Evolutionary conservation across 1,140 invertebrate genomes (phyloP).

Genomic region (Mamestra configurata): DNA sequence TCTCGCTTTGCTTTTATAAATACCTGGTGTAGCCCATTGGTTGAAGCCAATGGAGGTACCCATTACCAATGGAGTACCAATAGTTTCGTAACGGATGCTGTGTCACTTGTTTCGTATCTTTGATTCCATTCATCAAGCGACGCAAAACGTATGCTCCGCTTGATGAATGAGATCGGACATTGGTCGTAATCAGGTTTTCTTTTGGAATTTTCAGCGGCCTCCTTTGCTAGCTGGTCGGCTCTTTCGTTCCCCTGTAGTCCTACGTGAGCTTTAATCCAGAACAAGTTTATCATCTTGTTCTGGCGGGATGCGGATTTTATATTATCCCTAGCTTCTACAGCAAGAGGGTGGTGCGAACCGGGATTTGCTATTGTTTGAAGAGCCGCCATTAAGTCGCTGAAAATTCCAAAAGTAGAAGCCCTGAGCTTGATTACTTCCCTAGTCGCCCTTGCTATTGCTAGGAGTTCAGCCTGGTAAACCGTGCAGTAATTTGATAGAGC

Average conservation of each 20-base stretch:
- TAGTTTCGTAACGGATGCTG: too few relatives aligned
- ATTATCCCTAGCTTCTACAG: slow-evolving; percentile 38
- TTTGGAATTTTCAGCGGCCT: slow-evolving; percentile 26
- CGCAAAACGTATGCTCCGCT: too few relatives aligned
- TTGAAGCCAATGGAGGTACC: too few relatives aligned
- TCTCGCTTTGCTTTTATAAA: too few relatives aligned
- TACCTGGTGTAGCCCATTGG: too few relatives aligned
- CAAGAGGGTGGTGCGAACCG: slow-evolving; percentile 42
- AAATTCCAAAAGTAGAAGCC: slow-evolving; percentile 27
- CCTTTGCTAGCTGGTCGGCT: slow-evolving; percentile 53
- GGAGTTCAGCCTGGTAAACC: slow-evolving; percentile 56
- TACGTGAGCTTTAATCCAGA: slow-evolving; percentile 53
- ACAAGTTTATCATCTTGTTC: slow-evolving; percentile 26
- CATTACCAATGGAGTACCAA: too few relatives aligned
- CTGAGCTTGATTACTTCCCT: not conserved
- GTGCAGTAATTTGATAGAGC: slow-evolving; percentile 48
- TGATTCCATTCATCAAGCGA: too few relatives aligned
- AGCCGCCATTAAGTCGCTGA: too few relatives aligned
- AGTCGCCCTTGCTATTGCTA: slow-evolving; percentile 41
- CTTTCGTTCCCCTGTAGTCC: not conserved
- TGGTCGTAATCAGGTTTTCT: too few relatives aligned
- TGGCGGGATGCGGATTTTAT: not conserved
- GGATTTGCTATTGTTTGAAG: slow-evolving; percentile 39
- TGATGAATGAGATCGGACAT: too few relatives aligned
- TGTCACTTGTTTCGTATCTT: too few relatives aligned